Base-by-base conservation (phyloP, 2,113 vertebrate genomes). In the Leucosticte australis region DNA sequence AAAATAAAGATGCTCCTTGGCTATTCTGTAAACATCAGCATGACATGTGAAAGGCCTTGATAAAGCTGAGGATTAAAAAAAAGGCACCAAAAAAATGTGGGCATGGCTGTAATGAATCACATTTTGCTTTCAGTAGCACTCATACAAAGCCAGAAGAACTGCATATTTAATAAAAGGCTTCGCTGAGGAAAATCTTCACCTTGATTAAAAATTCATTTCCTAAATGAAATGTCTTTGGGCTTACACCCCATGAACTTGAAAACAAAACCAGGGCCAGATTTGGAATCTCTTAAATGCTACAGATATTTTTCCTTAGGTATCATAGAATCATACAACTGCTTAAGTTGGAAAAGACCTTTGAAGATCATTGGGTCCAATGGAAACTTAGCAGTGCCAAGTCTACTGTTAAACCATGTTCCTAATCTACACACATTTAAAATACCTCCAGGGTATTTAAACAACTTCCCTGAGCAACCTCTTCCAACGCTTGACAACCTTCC, bases 61-160 rank as follows among this genome's bases (percentile, higher is more conserved):
- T 91, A 94, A 94, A 94, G 53, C 24, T 76, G 69, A 74, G 39
- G 65, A 87, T 94, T 94, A 75, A 90, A 93, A 90, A 91, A 95
- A 92, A 62, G 39, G 3, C 47, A 78, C 59, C 31, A 19, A 37
- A 75, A 90, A 90, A 83, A 56, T 20, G 14, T 49, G 28, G 7
- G 18, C 6, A 49, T 87, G 71, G 50, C 47, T 84, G 23, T 44
- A 71, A 68, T 88, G 77, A 90, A 81, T 87, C 68, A 74, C 27
- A 41, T 91, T 81, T 76, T 85, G 42, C 73, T 90, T 76, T 94
- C 31, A 33, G 9, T 59, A 92, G 35, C 26, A 82, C 11, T 13
- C 4, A 18, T 52, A 30, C 33, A 95, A 94, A 94, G 30, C 22
- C 62, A 63, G 30, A 83, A 91, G 44, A 79, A 23, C n/a, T 83